phyloP scores from a whole-genome alignment of 92 coral and sea anemone genomes.

The Palythoa caribaeorum region DNA sequence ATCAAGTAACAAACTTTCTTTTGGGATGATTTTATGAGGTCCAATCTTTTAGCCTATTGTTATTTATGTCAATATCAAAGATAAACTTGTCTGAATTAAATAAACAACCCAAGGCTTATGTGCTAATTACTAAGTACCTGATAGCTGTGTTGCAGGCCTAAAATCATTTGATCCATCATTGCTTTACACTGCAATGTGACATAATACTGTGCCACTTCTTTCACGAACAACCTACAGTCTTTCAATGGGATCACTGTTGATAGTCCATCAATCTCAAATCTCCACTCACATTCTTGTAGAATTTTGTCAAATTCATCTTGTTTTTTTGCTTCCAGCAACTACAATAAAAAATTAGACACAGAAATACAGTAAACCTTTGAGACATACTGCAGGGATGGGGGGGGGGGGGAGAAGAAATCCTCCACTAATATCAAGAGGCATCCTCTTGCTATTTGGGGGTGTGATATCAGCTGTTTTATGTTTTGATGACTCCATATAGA shows the following conservation, averaged over 20 bases:
- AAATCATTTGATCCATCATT: conserved; percentile 57
- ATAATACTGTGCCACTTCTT: conserved; percentile 62
- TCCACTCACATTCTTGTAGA: conserved; percentile 57
- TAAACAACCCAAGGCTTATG: neutral
- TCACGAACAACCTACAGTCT: conserved; percentile 33
- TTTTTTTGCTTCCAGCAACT: conserved; percentile 58
- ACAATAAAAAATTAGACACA: conserved; percentile 27
- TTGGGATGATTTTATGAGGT: conserved; percentile 6
- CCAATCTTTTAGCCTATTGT: conserved; percentile 20
- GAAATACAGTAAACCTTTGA: conserved; percentile 9
- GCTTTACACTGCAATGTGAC: conserved; percentile 59
- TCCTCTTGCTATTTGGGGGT: conserved; percentile 45
- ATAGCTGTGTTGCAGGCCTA: conserved; percentile 45
- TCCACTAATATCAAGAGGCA: conserved; percentile 46
- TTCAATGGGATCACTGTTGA: conserved; percentile 39
- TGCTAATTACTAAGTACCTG: conserved; percentile 41
- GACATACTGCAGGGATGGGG: conserved; percentile 29
- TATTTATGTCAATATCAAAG: conserved; percentile 7
- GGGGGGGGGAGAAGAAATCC: conserved; percentile 1
- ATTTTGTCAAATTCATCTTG: conserved; percentile 40
- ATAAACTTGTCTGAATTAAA: conserved; percentile 28
- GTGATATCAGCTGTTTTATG: conserved; percentile 38
- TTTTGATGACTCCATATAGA: conserved; percentile 30
- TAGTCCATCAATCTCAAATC: conserved; percentile 63
- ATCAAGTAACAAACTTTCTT: conserved; percentile 37